These are phyloP conservation scores for Nettapus auritus DNA, from an alignment of 2,113 vertebrate genomes.

Conservation along the genomic window DNA sequence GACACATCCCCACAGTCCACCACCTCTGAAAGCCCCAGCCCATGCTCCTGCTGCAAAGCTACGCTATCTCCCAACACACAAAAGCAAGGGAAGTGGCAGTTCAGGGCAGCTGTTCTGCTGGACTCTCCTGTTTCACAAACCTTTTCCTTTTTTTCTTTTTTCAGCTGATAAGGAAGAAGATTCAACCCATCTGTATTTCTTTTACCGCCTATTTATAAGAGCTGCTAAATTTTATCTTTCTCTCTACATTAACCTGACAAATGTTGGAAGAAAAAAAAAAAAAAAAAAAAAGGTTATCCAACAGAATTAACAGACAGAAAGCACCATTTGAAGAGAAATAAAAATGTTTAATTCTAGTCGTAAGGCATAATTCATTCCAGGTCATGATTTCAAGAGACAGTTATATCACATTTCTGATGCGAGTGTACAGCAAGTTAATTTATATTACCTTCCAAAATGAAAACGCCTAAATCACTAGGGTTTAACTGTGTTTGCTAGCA, in stretches of 20 bases:
- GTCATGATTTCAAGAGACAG: conserved; percentile 1
- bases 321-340: neutral
- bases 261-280: neutral
- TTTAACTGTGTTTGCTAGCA: conserved; percentile 49
- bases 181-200: neutral
- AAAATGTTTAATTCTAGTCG: neutral
- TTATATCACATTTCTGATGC: neutral
- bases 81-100: neutral
- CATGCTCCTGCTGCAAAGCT: neutral
- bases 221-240: neutral
- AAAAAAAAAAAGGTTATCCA: neutral
- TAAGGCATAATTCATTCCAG: conserved; percentile 7
- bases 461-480: conserved; percentile 30
- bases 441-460: conserved; percentile 11
- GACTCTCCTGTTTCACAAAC: neutral
- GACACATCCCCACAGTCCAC: neutral
- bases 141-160: neutral
- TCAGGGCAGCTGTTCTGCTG: neutral
- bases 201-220: neutral
- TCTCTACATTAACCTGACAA: neutral
- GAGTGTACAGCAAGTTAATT: conserved; percentile 46
- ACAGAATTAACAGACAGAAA: neutral
- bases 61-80: neutral
- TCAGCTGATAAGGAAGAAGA: neutral
- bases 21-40: neutral